A percentile compares a stretch with the other conserved stretches of the same genome.
Conservation (phyloP, 2,888 invertebrate genomes). For the Lysandra bellargus region DNA sequence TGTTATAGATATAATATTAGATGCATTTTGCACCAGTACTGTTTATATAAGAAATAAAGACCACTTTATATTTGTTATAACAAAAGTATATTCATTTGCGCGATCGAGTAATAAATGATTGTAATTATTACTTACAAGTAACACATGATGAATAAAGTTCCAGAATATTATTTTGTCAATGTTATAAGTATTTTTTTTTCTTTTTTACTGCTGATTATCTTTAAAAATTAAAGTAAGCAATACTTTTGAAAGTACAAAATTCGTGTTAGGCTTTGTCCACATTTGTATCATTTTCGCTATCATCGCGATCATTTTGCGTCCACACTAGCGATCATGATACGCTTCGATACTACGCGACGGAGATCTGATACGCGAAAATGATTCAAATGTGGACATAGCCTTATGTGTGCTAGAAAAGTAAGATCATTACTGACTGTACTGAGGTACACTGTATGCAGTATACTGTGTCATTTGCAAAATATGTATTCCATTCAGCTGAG, state of each 20-base stretch:
- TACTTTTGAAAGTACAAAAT: conserved; percentile 17
- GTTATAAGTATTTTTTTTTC: background rate
- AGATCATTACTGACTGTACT: background rate
- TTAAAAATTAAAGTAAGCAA: conserved; percentile 8
- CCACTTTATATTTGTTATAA: conserved; percentile 10
- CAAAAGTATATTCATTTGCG: conserved; percentile 33
- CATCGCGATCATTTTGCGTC: too few species aligned
- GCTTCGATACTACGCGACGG: too few species aligned
- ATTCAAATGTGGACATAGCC: too few species aligned
- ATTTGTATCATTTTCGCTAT: too few species aligned
- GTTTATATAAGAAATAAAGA: conserved; percentile 27
- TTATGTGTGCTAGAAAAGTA: background rate
- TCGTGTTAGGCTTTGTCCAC: background rate
- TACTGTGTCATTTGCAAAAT: background rate
- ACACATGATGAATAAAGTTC: background rate
- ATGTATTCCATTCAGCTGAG: background rate
- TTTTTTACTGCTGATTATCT: background rate
- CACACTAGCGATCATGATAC: too few species aligned
- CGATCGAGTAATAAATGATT: conserved; percentile 36
- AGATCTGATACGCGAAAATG: too few species aligned
- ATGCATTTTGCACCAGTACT: conserved; percentile 24
- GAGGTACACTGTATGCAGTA: background rate
- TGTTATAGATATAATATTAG: background rate
- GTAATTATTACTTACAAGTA: background rate
- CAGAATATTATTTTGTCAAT: background rate